A percentile compares a stretch with the other conserved stretches of the same genome.
phyloP scores from a whole-genome alignment of 2,888 invertebrate species.

The Parasteatoda lunata region DNA sequence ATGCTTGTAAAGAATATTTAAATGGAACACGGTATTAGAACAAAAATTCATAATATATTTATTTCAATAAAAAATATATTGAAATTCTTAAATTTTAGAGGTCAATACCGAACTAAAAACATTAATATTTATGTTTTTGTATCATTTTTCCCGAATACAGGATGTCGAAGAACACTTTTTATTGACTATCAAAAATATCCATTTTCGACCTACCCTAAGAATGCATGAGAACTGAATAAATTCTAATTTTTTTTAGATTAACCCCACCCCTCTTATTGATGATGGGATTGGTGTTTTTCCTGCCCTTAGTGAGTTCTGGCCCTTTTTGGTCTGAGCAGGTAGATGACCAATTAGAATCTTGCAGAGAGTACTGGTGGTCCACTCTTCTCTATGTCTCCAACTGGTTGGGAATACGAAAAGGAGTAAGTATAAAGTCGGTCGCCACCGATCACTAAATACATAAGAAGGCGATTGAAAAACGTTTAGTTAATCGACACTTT shows the following conservation, averaged over 20 bases:
- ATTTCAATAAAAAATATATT: no score
- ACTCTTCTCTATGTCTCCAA: constrained; percentile 48
- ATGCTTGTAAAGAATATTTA: no score
- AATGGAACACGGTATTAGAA: no score
- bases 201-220: not conserved
- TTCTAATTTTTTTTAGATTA: constrained; percentile 8
- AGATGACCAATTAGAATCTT: constrained; percentile 40
- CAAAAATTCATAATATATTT: no score
- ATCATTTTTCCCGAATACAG: no score
- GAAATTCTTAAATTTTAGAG: no score
- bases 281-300: constrained; percentile 57
- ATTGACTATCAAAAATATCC: not conserved
- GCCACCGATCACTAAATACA: not conserved
- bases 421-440: constrained; percentile 12
- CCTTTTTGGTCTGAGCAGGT: constrained; percentile 60
- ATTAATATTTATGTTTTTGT: no score
- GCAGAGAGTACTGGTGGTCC: constrained; percentile 60
- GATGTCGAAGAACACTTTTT: no score
- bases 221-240: not conserved
- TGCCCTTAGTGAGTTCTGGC: constrained; percentile 53
- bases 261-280: constrained; percentile 50
- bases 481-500: not conserved
- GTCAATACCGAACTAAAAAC: no score
- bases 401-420: constrained; percentile 61
- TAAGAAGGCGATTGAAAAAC: not conserved